A percentile compares a stretch with the other conserved stretches of the same genome.
Evolutionary conservation across 2,113 vertebrate genomes (phyloP).

Genomic region (Pontoporia blainvillei): DNA sequence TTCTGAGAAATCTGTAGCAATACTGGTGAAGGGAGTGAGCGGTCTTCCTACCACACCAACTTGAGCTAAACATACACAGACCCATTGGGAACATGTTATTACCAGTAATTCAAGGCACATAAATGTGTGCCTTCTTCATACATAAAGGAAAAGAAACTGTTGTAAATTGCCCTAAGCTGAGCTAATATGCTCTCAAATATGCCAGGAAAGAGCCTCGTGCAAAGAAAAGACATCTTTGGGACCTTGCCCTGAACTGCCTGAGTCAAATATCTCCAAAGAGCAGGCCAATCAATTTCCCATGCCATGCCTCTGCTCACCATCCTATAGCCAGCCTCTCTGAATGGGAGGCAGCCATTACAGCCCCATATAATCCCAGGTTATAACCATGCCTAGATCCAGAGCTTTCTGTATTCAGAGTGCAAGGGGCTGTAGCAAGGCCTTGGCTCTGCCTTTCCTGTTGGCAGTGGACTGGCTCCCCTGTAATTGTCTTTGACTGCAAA

Average conservation of each 20-base stretch:
- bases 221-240: slow-evolving; percentile 13
- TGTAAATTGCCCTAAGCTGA: slow-evolving; percentile 43
- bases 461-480: background rate
- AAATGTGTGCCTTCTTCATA: slow-evolving; percentile 33
- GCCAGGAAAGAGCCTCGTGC: slow-evolving; percentile 30
- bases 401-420: background rate
- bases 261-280: background rate
- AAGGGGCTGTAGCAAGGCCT: background rate
- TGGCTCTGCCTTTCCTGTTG: background rate
- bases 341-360: background rate
- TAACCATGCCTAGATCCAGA: background rate
- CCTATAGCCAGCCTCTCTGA: background rate
- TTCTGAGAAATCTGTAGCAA: slow-evolving; percentile 26
- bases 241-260: background rate
- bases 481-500: slow-evolving; percentile 22
- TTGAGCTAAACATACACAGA: slow-evolving; percentile 31
- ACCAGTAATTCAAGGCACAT: slow-evolving; percentile 41
- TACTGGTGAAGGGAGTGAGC: background rate
- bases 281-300: background rate
- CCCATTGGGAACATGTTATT: background rate
- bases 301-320: background rate
- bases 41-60: slow-evolving; percentile 33
- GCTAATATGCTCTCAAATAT: slow-evolving; percentile 36
- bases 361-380: background rate
- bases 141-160: slow-evolving; percentile 53